Percentiles rank a stretch among this genome's conserved stretches.
phyloP scores from a whole-genome alignment of 64 coral and sea anemone species.

The Hydrozoanthus tunicans region DNA sequence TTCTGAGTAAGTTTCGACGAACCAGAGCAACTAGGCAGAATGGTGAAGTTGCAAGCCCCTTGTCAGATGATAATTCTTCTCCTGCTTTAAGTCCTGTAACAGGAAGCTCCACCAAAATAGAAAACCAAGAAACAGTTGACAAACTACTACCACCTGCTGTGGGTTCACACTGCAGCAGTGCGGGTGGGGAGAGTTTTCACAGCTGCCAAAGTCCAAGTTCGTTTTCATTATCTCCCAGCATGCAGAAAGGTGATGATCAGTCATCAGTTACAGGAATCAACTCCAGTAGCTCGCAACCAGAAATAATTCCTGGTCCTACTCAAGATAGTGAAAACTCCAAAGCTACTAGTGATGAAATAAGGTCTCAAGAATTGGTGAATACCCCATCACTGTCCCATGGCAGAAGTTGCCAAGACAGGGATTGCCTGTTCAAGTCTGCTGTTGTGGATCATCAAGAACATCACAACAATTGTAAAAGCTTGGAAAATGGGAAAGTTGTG shows the following conservation, averaged over 20 bases:
- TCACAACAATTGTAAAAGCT: background rate
- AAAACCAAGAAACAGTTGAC: background rate
- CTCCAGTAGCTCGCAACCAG: background rate
- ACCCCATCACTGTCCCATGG: background rate
- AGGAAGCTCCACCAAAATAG: conserved; percentile 7
- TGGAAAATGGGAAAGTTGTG: conserved; percentile 11
- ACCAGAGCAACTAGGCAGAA: conserved; percentile 14
- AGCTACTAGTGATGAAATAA: background rate
- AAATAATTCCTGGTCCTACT: background rate
- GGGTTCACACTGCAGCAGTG: conserved; percentile 30
- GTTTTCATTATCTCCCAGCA: conserved; percentile 15
- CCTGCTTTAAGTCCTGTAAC: background rate
- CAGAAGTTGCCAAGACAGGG: background rate
- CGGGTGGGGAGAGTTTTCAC: conserved; percentile 76
- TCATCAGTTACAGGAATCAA: background rate
- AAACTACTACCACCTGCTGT: background rate
- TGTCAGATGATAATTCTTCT: background rate
- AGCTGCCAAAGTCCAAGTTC: conserved; percentile 68
- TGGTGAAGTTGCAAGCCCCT: background rate
- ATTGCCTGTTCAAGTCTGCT: background rate
- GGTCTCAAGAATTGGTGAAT: background rate
- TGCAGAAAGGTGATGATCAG: background rate
- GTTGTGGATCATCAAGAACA: background rate
- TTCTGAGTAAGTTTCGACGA: conserved; percentile 56
- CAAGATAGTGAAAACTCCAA: background rate